Evolutionary conservation across 2,888 invertebrate species (phyloP).

Genomic region (Cryptocephalus primarius): DNA sequence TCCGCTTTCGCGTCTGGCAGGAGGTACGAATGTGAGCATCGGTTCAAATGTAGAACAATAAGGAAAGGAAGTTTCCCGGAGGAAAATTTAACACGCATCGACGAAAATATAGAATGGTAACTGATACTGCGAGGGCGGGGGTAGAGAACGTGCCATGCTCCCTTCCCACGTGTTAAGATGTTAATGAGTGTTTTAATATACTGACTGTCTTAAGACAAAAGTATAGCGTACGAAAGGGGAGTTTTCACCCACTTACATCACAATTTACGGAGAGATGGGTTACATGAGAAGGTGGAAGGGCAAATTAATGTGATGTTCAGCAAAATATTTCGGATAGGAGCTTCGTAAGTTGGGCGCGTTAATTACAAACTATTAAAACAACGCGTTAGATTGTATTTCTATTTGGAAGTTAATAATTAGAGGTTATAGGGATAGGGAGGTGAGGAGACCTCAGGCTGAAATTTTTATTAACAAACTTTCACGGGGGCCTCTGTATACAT

Average conservation of each 20-base stretch:
- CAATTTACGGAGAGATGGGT: constrained; percentile 14
- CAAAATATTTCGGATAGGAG: constrained; percentile 20
- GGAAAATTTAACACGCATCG: too few relatives aligned
- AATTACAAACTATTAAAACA: constrained; percentile 20
- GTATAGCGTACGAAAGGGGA: constrained; percentile 6
- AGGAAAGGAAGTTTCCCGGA: too few relatives aligned
- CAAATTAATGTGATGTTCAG: constrained; percentile 16
- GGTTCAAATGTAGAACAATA: too few relatives aligned
- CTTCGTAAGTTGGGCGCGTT: constrained; percentile 15
- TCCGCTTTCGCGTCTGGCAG: too few relatives aligned
- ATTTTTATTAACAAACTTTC: too few relatives aligned
- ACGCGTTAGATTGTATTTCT: constrained; percentile 15
- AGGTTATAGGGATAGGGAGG: too few relatives aligned
- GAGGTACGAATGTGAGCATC: too few relatives aligned
- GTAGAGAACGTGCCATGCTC: constrained; percentile 10
- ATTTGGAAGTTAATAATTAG: background rate
- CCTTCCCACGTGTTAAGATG: constrained; percentile 28
- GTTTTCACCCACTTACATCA: constrained; percentile 14
- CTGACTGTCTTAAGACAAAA: constrained; percentile 3
- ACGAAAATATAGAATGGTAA: constrained; percentile 8
- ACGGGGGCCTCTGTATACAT: too few relatives aligned
- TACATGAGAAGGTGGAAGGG: constrained; percentile 17
- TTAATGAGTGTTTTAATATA: constrained; percentile 21
- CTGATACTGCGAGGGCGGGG: constrained; percentile 12
- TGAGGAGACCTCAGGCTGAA: too few relatives aligned